These are phyloP conservation scores for Homarus gammarus DNA, from an alignment of 2,888 invertebrate species.

Conservation along the genomic window DNA sequence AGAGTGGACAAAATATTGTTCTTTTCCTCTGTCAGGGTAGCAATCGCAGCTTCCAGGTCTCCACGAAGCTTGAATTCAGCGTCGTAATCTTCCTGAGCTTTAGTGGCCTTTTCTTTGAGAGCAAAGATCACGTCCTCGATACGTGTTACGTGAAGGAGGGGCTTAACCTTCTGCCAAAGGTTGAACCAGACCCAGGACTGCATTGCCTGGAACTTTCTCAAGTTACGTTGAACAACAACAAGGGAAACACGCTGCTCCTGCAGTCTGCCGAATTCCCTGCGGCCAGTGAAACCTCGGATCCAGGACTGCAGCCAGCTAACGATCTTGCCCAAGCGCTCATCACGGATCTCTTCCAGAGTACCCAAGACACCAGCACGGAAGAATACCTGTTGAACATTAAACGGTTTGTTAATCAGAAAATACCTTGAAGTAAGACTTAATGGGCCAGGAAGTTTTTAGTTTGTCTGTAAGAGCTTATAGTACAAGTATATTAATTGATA, in stretches of 20 bases:
- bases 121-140: constrained; percentile 95
- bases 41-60: constrained; percentile 95
- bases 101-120: constrained; percentile 61
- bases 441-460: no score
- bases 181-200: constrained; percentile 99
- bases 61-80: constrained; percentile 82
- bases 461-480: no score
- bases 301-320: constrained; percentile 98
- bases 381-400: constrained; percentile 93
- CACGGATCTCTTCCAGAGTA: constrained; percentile 99
- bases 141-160: constrained; percentile 98
- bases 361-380: constrained; percentile 99
- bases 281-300: constrained; percentile 89
- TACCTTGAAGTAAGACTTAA: no score
- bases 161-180: constrained; percentile 99
- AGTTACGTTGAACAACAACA: constrained; percentile 67
- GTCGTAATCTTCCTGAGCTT: constrained; percentile 42
- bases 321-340: constrained; percentile 98
- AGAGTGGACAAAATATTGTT: constrained; percentile 90
- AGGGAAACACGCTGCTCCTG: constrained; percentile 80
- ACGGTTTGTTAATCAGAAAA: no score
- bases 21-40: constrained; percentile 96
- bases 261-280: constrained; percentile 81
- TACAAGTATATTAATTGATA: no score
- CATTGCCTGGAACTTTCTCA: constrained; percentile 80